These are phyloP conservation scores for Acleris cristana DNA, from an alignment of 2,888 invertebrate species.

Conservation along the genomic window DNA sequence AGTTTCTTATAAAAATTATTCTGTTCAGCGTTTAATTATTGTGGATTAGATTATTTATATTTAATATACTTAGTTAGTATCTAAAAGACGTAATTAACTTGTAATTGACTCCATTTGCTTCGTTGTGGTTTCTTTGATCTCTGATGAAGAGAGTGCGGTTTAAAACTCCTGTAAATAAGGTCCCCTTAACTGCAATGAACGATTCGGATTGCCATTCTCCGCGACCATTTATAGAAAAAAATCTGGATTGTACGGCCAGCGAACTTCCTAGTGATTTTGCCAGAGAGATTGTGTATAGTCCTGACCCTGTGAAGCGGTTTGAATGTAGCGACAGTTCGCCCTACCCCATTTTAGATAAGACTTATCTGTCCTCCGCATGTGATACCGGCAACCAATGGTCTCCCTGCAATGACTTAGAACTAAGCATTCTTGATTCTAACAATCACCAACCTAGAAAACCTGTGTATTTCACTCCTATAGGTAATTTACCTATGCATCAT, in stretches of 20 bases:
- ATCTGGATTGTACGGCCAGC: slow-evolving; percentile 47
- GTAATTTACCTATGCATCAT: slow-evolving; percentile 4
- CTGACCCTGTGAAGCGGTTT: slow-evolving; percentile 66
- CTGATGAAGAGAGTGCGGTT: slow-evolving; percentile 79
- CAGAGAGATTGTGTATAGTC: slow-evolving; percentile 55
- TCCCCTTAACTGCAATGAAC: slow-evolving; percentile 54
- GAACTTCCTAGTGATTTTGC: slow-evolving; percentile 47
- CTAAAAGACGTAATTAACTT: background rate
- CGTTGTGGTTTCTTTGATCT: slow-evolving; percentile 20
- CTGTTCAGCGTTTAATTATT: slow-evolving; percentile 12
- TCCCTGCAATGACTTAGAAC: slow-evolving; percentile 69
- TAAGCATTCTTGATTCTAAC: slow-evolving; percentile 69
- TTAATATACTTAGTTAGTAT: background rate
- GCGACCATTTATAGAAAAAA: slow-evolving; percentile 64
- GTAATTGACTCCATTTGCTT: slow-evolving; percentile 10
- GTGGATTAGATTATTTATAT: slow-evolving; percentile 13
- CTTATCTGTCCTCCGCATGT: slow-evolving; percentile 44
- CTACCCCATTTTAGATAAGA: slow-evolving; percentile 64
- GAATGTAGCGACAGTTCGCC: slow-evolving; percentile 69
- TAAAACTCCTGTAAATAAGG: slow-evolving; percentile 55
- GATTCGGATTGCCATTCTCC: slow-evolving; percentile 74
- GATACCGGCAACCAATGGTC: slow-evolving; percentile 49
- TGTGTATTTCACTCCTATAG: slow-evolving; percentile 40
- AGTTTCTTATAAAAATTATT: background rate
- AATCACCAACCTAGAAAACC: slow-evolving; percentile 50